Conservation (phyloP, 2,888 invertebrate species). For the Phasia obesa region DNA sequence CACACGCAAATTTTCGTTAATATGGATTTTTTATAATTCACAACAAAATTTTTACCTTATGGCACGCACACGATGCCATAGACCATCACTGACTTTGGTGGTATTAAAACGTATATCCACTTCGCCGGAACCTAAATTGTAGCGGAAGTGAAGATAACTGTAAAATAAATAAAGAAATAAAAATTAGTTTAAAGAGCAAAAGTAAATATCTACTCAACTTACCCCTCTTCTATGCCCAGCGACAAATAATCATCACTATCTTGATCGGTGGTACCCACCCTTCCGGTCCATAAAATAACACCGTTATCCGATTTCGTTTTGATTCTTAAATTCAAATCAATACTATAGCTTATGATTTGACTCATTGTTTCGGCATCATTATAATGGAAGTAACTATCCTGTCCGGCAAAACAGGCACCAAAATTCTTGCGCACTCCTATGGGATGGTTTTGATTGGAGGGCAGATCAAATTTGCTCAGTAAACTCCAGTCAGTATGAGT, state of each 20-base stretch:
- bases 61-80: slow-evolving; percentile 90
- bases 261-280: slow-evolving; percentile 84
- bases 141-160: slow-evolving; percentile 85
- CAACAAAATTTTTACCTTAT: slow-evolving; percentile 85
- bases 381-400: slow-evolving; percentile 93
- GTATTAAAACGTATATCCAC: slow-evolving; percentile 92
- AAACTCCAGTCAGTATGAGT: slow-evolving; percentile 80
- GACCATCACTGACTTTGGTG: slow-evolving; percentile 93
- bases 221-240: slow-evolving; percentile 91
- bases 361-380: slow-evolving; percentile 93
- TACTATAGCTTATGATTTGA: slow-evolving; percentile 91
- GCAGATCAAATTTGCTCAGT: slow-evolving; percentile 77
- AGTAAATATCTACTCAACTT: slow-evolving; percentile 48
- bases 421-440: slow-evolving; percentile 80
- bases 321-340: slow-evolving; percentile 94
- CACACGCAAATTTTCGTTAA: background rate
- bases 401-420: slow-evolving; percentile 91
- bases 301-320: slow-evolving; percentile 88
- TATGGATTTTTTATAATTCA: too few species aligned
- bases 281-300: slow-evolving; percentile 93
- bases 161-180: background rate
- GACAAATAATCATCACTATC: slow-evolving; percentile 90
- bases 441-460: slow-evolving; percentile 76
- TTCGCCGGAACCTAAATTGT: slow-evolving; percentile 94
- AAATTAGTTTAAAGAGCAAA: background rate